A percentile compares a stretch with the other conserved stretches of the same genome.
These are phyloP conservation scores for Parnassius smintheus DNA, from an alignment of 2,888 invertebrate species.

Conservation along the genomic window DNA sequence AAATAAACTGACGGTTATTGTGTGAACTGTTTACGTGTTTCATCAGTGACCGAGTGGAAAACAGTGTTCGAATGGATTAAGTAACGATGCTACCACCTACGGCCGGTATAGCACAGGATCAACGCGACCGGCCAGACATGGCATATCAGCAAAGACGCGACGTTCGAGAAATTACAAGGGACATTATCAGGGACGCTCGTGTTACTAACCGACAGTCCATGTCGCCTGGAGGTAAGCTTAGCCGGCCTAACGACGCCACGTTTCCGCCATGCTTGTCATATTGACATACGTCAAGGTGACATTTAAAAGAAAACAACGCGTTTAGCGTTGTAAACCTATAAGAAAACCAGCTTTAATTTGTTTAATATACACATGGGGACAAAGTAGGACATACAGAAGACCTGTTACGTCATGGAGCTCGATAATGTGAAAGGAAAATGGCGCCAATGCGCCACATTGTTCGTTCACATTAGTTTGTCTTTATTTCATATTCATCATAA, in stretches of 20 bases:
- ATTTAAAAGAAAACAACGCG: constrained; percentile 72
- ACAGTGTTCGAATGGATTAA: constrained; percentile 67
- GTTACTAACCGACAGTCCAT: constrained; percentile 69
- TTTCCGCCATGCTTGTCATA: constrained; percentile 80
- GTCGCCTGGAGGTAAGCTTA: constrained; percentile 74
- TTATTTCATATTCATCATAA: constrained; percentile 19
- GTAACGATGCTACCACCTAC: constrained; percentile 77
- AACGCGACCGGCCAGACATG: constrained; percentile 76
- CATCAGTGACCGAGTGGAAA: constrained; percentile 46
- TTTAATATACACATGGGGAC: constrained; percentile 33
- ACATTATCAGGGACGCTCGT: constrained; percentile 71
- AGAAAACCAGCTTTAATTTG: constrained; percentile 40
- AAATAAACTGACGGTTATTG: constrained; percentile 31
- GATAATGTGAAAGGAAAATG: constrained; percentile 73
- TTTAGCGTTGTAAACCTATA: constrained; percentile 48
- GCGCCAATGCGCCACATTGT: constrained; percentile 59
- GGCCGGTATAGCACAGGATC: constrained; percentile 74
- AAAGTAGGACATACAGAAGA: constrained; percentile 46
- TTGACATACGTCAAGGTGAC: constrained; percentile 82
- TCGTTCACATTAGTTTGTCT: constrained; percentile 29
- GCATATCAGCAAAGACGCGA: constrained; percentile 73
- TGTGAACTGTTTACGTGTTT: constrained; percentile 41
- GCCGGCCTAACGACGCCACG: constrained; percentile 75
- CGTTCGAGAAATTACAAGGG: constrained; percentile 71
- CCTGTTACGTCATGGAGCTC: constrained; percentile 72